A percentile compares a stretch with the other conserved stretches of the same genome.
phyloP scores from a whole-genome alignment of 2,113 vertebrate genomes.

The Copsychus sechellarum region DNA sequence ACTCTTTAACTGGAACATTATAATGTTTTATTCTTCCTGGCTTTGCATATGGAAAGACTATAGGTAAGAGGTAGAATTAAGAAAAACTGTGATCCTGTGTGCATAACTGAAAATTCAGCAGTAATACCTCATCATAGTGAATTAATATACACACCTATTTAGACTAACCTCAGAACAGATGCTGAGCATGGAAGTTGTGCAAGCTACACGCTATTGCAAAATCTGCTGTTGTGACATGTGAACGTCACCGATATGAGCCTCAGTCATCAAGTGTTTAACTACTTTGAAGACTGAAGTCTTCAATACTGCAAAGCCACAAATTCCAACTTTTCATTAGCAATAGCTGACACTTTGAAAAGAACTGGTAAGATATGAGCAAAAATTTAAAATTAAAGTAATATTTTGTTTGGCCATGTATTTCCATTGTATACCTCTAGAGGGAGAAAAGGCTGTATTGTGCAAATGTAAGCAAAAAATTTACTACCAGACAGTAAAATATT shows the following conservation, averaged over 20 bases:
- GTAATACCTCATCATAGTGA: neutral
- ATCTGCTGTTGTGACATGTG: neutral
- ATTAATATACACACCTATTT: neutral
- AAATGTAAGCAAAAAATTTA: neutral
- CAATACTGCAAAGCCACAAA: neutral
- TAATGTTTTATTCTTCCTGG: neutral
- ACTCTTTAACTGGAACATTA: neutral
- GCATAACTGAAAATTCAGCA: neutral
- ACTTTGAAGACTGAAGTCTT: neutral
- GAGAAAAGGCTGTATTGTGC: neutral
- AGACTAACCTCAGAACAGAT: neutral
- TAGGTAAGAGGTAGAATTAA: neutral
- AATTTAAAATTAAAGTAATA: neutral
- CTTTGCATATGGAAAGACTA: neutral
- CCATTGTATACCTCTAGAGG: rapidly evolving
- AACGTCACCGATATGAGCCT: neutral
- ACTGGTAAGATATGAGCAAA: neutral
- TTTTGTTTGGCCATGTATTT: neutral
- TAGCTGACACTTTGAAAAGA: neutral
- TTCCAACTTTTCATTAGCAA: neutral
- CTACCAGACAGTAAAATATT: neutral
- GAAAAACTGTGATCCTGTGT: neutral
- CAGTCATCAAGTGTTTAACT: neutral
- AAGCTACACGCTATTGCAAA: neutral
- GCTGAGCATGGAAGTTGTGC: neutral